Evolutionary conservation across 2,888 invertebrate species (phyloP).

Genomic region (Hirudinaria manillensis): DNA sequence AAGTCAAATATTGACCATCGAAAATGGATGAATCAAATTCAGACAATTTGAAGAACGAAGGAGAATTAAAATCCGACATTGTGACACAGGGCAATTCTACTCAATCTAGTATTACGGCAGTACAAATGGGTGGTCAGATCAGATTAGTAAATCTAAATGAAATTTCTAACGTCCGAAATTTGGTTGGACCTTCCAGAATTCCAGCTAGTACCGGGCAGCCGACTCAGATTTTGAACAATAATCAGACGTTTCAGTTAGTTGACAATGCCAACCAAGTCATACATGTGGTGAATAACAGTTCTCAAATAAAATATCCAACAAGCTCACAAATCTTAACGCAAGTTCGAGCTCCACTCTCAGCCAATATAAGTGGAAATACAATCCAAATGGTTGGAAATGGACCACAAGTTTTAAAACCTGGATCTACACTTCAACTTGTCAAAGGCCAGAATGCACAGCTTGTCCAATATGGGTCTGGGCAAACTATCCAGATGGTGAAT

Average conservation of each 20-base stretch:
- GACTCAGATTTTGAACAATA: too few species aligned
- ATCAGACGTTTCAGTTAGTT: neutral
- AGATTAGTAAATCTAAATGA: constrained; percentile 1
- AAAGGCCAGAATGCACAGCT: constrained; percentile 15
- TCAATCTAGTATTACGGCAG: neutral
- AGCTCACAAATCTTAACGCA: neutral
- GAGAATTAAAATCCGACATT: too few species aligned
- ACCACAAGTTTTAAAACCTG: neutral
- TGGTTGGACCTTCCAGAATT: too few species aligned
- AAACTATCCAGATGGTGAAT: constrained; percentile 18
- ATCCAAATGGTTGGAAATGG: constrained; percentile 5
- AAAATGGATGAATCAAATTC: neutral
- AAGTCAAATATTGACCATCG: too few species aligned
- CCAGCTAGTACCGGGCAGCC: too few species aligned
- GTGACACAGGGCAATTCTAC: too few species aligned
- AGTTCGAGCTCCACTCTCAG: too few species aligned
- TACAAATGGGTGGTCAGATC: neutral
- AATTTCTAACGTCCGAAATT: too few species aligned
- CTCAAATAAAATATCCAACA: neutral
- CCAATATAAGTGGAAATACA: neutral
- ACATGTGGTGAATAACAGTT: neutral
- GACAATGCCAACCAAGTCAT: constrained; percentile 4
- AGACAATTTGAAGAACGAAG: constrained; percentile 1
- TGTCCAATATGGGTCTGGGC: constrained; percentile 21
- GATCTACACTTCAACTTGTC: constrained; percentile 14